These are phyloP conservation scores for Lagopus muta DNA, from an alignment of 2,113 vertebrate genomes.

Conservation along the genomic window DNA sequence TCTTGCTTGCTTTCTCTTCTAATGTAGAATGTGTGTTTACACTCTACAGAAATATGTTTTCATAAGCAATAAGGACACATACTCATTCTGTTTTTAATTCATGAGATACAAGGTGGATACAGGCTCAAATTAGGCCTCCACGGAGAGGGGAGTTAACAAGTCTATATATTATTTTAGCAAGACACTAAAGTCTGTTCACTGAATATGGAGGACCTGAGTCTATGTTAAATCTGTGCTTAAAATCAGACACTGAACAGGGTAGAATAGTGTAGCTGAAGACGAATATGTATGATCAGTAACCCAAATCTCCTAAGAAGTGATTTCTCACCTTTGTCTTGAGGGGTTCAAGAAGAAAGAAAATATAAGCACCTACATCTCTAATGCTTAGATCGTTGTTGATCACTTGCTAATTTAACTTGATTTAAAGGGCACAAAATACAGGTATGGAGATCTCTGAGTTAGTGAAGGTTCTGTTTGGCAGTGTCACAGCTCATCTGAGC, in stretches of 20 bases:
- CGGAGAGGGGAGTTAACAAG: not conserved
- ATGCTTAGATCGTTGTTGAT: constrained; percentile 10
- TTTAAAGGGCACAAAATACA: not conserved
- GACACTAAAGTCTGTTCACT: not conserved
- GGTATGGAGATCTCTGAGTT: not conserved
- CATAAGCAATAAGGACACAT: not conserved
- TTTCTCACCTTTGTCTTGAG: constrained; percentile 46
- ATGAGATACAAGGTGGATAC: not conserved
- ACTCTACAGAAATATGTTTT: not conserved
- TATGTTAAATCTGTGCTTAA: not conserved
- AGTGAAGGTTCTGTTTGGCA: not conserved
- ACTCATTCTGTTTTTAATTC: not conserved
- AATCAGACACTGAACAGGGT: not conserved
- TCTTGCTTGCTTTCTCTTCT: not conserved
- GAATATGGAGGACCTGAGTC: not conserved
- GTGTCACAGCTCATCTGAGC: not conserved
- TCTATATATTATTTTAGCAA: not conserved
- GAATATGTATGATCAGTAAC: constrained; percentile 5
- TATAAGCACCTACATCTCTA: not conserved
- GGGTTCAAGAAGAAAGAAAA: constrained; percentile 41
- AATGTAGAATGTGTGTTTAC: not conserved
- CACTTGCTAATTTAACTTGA: not conserved
- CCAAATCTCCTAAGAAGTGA: constrained; percentile 36
- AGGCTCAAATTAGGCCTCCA: not conserved
- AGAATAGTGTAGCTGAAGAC: not conserved